These are phyloP conservation scores for Trinorchestia longiramus DNA, from an alignment of 1,140 invertebrate species.

Conservation along the genomic window DNA sequence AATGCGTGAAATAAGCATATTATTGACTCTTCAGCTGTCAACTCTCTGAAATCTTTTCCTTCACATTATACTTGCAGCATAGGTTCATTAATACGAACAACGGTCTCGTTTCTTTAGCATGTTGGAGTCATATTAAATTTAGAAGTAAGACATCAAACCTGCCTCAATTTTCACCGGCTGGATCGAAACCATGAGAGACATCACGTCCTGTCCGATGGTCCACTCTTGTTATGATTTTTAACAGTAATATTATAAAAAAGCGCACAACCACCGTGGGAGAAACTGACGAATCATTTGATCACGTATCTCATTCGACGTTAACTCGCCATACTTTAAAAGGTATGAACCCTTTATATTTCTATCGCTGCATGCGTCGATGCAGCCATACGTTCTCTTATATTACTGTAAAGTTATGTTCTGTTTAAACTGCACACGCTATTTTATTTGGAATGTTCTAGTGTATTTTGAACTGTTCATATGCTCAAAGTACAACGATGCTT, in stretches of 20 bases:
- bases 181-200: background rate
- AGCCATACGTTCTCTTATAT: background rate
- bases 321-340: background rate
- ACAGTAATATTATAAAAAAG: slow-evolving; percentile 8
- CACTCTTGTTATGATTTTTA: slow-evolving; percentile 23
- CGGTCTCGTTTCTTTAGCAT: background rate
- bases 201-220: slow-evolving; percentile 46
- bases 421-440: background rate
- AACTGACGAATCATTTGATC: slow-evolving; percentile 1
- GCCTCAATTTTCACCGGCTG: background rate
- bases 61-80: background rate
- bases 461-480: background rate
- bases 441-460: background rate
- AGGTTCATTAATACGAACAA: background rate
- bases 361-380: background rate
- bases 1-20: background rate
- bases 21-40: background rate
- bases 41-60: background rate
- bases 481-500: background rate
- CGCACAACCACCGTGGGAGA: slow-evolving; percentile 43
- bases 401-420: background rate
- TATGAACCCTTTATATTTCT: background rate
- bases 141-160: background rate
- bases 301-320: slow-evolving; percentile 12
- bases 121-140: background rate